A percentile compares a stretch with the other conserved stretches of the same genome.
Evolutionary conservation across 1,140 invertebrate genomes (phyloP).

Genomic region (Daktulosphaira vitifoliae): DNA sequence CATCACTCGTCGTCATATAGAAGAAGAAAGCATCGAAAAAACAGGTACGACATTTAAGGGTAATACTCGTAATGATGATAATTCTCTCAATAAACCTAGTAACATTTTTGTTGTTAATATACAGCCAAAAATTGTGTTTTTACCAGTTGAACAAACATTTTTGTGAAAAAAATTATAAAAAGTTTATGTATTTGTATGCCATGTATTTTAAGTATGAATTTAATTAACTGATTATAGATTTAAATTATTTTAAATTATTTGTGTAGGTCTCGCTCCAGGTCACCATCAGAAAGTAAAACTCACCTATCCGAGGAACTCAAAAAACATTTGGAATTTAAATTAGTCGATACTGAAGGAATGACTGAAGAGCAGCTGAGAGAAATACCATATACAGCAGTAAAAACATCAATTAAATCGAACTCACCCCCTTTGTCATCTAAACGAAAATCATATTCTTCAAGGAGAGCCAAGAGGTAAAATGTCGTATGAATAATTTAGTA

Average conservation of each 20-base stretch:
- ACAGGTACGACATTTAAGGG: constrained; percentile 53
- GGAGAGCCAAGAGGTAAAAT: constrained; percentile 35
- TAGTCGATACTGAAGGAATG: constrained; percentile 82
- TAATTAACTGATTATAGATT: too few relatives aligned
- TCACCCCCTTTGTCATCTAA: constrained; percentile 41
- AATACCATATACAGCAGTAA: constrained; percentile 85
- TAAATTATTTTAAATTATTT: too few relatives aligned
- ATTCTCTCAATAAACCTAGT: too few relatives aligned
- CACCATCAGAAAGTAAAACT: constrained; percentile 56
- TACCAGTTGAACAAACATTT: too few relatives aligned
- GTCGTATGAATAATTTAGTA: background rate
- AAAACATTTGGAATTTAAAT: constrained; percentile 75
- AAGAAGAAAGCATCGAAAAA: constrained; percentile 55
- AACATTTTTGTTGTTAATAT: too few relatives aligned
- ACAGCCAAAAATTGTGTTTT: too few relatives aligned
- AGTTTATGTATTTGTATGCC: too few relatives aligned
- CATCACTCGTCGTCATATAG: constrained; percentile 47
- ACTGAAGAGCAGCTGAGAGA: constrained; percentile 78
- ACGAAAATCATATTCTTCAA: constrained; percentile 34
- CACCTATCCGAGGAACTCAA: constrained; percentile 51
- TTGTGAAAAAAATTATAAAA: too few relatives aligned
- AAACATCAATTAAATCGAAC: constrained; percentile 44
- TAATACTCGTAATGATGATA: too few relatives aligned
- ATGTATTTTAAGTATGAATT: too few relatives aligned
- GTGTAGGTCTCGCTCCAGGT: constrained; percentile 56